phyloP scores from a whole-genome alignment of 2,113 vertebrate genomes.

The Podarcis muralis region DNA sequence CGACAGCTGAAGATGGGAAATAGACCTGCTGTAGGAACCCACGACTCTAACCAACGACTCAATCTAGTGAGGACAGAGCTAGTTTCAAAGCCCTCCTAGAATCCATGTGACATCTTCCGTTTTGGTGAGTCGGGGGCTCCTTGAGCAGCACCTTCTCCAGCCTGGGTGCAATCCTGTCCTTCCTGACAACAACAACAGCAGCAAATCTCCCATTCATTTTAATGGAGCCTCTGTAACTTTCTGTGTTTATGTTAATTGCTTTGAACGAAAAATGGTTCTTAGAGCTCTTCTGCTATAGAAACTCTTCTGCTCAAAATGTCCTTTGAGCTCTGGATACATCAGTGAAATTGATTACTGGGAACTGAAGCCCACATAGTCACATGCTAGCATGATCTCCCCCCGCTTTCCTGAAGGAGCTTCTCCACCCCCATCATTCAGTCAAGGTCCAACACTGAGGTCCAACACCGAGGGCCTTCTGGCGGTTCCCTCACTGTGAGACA shows the following conservation, averaged over 20 bases:
- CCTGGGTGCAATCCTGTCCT: neutral
- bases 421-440: too few relatives aligned
- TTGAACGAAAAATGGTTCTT: neutral
- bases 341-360: neutral
- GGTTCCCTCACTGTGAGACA: too few relatives aligned
- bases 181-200: too few relatives aligned
- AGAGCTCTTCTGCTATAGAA: neutral
- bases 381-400: neutral
- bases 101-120: neutral
- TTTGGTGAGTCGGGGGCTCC: neutral
- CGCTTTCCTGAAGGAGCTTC: too few relatives aligned
- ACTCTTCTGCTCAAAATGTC: too few relatives aligned
- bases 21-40: slow-evolving; percentile 26
- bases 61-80: neutral
- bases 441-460: too few relatives aligned
- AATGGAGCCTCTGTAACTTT: neutral
- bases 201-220: neutral
- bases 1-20: slow-evolving; percentile 31
- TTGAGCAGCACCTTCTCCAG: neutral
- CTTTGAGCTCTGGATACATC: neutral
- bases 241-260: neutral
- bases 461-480: too few relatives aligned
- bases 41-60: neutral
- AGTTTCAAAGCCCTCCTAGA: neutral
- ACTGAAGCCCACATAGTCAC: neutral